Percentiles rank a stretch among this genome's conserved stretches.
phyloP scores from a whole-genome alignment of 2,113 vertebrate species.

The Lycaon pictus region DNA sequence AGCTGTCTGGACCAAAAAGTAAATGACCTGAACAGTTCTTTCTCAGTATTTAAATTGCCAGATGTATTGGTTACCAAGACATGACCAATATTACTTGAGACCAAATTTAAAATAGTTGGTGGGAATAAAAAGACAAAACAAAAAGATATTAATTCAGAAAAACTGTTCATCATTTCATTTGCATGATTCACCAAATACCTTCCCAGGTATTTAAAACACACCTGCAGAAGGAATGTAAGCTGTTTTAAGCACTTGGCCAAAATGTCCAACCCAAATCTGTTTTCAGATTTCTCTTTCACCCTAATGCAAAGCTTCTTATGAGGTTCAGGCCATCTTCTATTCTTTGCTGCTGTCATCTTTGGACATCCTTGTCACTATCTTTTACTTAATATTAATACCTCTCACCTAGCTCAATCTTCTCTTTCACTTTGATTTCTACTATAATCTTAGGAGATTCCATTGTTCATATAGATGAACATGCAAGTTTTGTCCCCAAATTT shows the following conservation, averaged over 20 bases:
- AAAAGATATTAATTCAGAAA: conserved; percentile 56
- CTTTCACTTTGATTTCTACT: conserved; percentile 26
- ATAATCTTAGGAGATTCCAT: conserved; percentile 47
- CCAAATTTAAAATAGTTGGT: conserved; percentile 64
- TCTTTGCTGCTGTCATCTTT: neutral
- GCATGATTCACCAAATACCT: conserved; percentile 69
- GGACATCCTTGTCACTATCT: conserved; percentile 7
- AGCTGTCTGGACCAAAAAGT: neutral
- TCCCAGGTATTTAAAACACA: conserved; percentile 75
- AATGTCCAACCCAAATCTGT: neutral
- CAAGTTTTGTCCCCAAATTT: conserved; percentile 1
- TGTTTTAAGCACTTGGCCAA: conserved; percentile 63
- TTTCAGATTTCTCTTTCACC: conserved; percentile 27
- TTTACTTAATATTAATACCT: conserved; percentile 23
- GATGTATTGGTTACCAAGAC: conserved; percentile 36
- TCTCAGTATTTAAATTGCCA: conserved; percentile 55
- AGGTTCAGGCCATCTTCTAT: neutral
- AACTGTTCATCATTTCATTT: conserved; percentile 59
- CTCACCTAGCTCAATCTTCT: neutral
- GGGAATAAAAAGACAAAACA: conserved; percentile 24
- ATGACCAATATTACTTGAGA: conserved; percentile 38
- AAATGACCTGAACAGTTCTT: conserved; percentile 55
- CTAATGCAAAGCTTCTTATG: neutral
- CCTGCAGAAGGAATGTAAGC: conserved; percentile 65
- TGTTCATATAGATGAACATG: neutral